Evolutionary conservation across 2,888 invertebrate species (phyloP).

Genomic region (Allygus modestus): DNA sequence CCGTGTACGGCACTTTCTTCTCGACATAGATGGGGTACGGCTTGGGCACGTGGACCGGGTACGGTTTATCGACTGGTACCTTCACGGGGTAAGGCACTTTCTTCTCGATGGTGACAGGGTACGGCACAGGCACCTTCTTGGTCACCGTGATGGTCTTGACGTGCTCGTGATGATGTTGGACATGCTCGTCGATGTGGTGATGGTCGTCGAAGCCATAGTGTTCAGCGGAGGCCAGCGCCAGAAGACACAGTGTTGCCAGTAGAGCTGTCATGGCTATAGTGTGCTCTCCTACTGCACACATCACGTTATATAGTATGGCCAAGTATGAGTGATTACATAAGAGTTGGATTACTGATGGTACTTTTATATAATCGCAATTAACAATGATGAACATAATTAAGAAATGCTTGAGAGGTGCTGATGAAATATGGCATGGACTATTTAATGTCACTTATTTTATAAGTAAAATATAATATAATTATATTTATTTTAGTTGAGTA

Average conservation of each 20-base stretch:
- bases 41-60: constrained; percentile 41
- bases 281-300: not conserved
- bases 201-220: too few relatives aligned
- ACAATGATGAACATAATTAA: too few relatives aligned
- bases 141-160: constrained; percentile 41
- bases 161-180: too few relatives aligned
- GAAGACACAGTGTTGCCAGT: constrained; percentile 16
- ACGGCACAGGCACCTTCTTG: constrained; percentile 50
- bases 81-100: constrained; percentile 29
- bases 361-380: too few relatives aligned
- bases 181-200: constrained; percentile 20
- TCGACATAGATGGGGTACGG: constrained; percentile 47
- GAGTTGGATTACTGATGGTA: too few relatives aligned
- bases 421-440: too few relatives aligned
- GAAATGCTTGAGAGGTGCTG: too few relatives aligned
- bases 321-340: too few relatives aligned
- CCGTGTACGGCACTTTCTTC: constrained; percentile 53
- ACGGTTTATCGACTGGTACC: constrained; percentile 44
- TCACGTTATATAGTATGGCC: too few relatives aligned
- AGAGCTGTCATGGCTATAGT: not conserved
- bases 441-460: too few relatives aligned
- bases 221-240: constrained; percentile 26
- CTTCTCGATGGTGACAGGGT: constrained; percentile 43
- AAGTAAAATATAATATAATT: too few relatives aligned
- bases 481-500: too few relatives aligned